Percentiles rank a stretch among this genome's conserved stretches.
Conservation (phyloP, 2,888 invertebrate genomes). For the Caenorhabditis sulstoni region DNA sequence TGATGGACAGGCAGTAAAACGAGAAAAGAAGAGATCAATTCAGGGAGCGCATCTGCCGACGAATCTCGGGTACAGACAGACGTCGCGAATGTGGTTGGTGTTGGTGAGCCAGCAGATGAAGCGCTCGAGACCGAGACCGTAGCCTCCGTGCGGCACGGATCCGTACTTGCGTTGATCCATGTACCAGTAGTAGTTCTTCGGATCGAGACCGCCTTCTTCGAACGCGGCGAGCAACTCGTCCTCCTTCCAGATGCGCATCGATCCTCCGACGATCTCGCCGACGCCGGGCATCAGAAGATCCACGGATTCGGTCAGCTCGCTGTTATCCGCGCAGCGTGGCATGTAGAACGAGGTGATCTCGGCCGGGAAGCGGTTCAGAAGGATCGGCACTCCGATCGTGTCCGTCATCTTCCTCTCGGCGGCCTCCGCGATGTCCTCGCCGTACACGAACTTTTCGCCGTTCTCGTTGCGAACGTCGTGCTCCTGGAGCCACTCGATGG, state of each 20-base stretch:
- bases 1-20: too few species aligned
- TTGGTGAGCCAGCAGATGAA: slow-evolving; percentile 97
- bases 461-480: slow-evolving; percentile 97
- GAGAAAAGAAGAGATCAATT: slow-evolving; percentile 61
- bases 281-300: slow-evolving; percentile 97
- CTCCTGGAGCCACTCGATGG: slow-evolving; percentile 91
- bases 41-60: slow-evolving; percentile 90
- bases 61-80: slow-evolving; percentile 96
- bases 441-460: slow-evolving; percentile 95
- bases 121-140: slow-evolving; percentile 96
- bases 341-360: slow-evolving; percentile 98
- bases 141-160: slow-evolving; percentile 96
- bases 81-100: slow-evolving; percentile 96
- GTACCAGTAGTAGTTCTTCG: slow-evolving; percentile 94
- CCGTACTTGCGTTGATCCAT: slow-evolving; percentile 90
- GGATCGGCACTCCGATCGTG: slow-evolving; percentile 93
- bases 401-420: slow-evolving; percentile 99
- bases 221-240: slow-evolving; percentile 91
- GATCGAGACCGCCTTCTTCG: slow-evolving; percentile 91
- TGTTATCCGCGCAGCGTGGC: slow-evolving; percentile 90
- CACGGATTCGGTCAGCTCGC: slow-evolving; percentile 93
- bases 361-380: slow-evolving; percentile 94
- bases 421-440: slow-evolving; percentile 99
- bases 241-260: slow-evolving; percentile 96
- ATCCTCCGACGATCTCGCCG: slow-evolving; percentile 94